Percentiles rank a stretch among this genome's conserved stretches.
These are phyloP conservation scores for Rhorus exstirpatorius DNA, from an alignment of 2,888 invertebrate species.

Conservation along the genomic window DNA sequence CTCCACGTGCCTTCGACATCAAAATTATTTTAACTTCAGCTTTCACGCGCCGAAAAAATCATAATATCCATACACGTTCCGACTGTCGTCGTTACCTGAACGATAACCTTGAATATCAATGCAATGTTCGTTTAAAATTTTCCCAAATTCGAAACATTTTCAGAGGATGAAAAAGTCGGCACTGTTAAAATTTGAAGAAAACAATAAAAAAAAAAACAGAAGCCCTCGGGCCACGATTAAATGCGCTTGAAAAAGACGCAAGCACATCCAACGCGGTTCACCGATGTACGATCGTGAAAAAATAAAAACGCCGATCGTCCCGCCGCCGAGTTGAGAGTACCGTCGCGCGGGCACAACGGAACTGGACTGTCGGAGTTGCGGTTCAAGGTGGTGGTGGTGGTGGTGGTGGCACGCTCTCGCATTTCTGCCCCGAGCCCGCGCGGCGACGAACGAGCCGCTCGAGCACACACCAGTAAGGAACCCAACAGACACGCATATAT, in stretches of 20 bases:
- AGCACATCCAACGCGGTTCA: not conserved
- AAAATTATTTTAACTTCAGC: too few species aligned
- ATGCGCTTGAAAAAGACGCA: not conserved
- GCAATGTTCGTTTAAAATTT: not conserved
- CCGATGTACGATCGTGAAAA: not conserved
- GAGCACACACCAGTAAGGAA: conserved; percentile 50
- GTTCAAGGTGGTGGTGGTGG: conserved; percentile 64
- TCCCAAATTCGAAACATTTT: not conserved
- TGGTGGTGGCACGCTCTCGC: conserved; percentile 51
- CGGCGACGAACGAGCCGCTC: conserved; percentile 62
- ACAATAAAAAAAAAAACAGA: not conserved
- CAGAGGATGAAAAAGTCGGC: too few species aligned
- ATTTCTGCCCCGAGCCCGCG: conserved; percentile 63
- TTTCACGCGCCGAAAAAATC: too few species aligned
- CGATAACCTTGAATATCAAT: too few species aligned
- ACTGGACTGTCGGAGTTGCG: conserved; percentile 81
- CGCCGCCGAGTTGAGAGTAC: conserved; percentile 72
- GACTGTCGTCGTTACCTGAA: too few species aligned
- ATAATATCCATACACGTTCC: too few species aligned
- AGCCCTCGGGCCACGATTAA: not conserved
- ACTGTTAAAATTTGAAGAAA: not conserved
- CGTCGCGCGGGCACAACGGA: conserved; percentile 83
- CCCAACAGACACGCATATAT: conserved; percentile 62
- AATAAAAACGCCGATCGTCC: conserved; percentile 58
- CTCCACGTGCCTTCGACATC: too few species aligned